Evolutionary conservation across 2,888 invertebrate genomes (phyloP), one percentile per base, ranked within the genome.

Genomic region (Acholoe squamosa): DNA sequence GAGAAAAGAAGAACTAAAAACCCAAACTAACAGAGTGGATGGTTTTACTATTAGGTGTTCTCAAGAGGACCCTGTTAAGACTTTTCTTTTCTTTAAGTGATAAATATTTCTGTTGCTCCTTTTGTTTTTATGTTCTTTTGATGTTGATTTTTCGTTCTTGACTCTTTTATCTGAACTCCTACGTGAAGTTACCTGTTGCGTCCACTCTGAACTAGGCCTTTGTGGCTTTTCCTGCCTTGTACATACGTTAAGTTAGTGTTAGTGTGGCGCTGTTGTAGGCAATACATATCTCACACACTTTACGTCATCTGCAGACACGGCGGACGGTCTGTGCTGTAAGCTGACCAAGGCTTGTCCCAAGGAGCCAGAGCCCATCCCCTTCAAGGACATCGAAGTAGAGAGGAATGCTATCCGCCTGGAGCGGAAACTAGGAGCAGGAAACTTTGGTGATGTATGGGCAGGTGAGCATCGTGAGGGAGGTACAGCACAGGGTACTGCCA

Each of bases 311-410:
- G 28, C 86, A 86, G 86, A 86, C 31, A 86, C 98, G 96, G 98
- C 99, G 43, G 97, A 99, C 96, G 99, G 99, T 89, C 97, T 99
- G 91, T 99, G 99, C 96, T 99, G 99, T 96, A 98, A 98, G 93
- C 96, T 99, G 92, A 98, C 98, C 54, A 97, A 98, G 95, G 98
- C 99, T 22, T 99, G 99, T 95, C 98, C 98, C 54, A 98, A 99
- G 95, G 98, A 98, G 12, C 95, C 89, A 97, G 98, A 95, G 99
- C 99, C 5, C 96, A 98, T 98, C 95, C 98, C 98, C 95, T 98
- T 99, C 97, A 99, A 99, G 98, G 99, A 99, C 96, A 98, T 99
- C 97, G 99, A 99, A 96, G 99, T 99, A 94, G 98, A 98, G 89
- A 96, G 99, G 90, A 97, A 97, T 56, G 98, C 99, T 96, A 97